Conservation (phyloP, 2,113 vertebrate genomes). For the Beaufortia kweichowensis region DNA sequence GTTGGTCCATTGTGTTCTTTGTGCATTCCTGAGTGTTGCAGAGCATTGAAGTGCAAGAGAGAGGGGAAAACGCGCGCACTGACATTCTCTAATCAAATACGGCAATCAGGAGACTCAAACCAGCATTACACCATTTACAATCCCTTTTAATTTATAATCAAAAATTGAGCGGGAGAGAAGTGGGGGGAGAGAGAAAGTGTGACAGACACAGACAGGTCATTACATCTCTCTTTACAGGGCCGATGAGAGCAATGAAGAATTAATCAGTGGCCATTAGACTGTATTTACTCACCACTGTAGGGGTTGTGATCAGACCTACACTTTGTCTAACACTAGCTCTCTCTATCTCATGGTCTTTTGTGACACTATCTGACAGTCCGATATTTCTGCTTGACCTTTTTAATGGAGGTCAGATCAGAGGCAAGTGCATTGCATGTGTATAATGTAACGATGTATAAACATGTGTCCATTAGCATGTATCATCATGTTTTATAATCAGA, state of each 20-base stretch:
- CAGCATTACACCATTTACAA: constrained; percentile 92
- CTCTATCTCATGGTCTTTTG: constrained; percentile 21
- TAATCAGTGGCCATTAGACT: constrained; percentile 99
- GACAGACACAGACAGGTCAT: constrained; percentile 79
- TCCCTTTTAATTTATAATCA: constrained; percentile 98
- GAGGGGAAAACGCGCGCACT: constrained; percentile 71
- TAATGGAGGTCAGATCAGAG: constrained; percentile 55
- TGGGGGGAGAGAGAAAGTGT: constrained; percentile 63
- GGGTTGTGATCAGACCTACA: constrained; percentile 65
- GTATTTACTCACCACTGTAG: constrained; percentile 78
- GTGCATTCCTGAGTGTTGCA: constrained; percentile 64
- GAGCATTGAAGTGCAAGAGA: constrained; percentile 62
- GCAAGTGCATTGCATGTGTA: constrained; percentile 29
- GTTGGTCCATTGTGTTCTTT: constrained; percentile 72
- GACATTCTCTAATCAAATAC: constrained; percentile 83
- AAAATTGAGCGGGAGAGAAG: constrained; percentile 87
- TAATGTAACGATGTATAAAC: not conserved
- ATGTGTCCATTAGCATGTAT: not conserved
- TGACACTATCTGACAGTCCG: constrained; percentile 53
- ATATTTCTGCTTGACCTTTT: constrained; percentile 55
- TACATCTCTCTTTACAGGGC: constrained; percentile 92
- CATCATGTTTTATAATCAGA: not conserved
- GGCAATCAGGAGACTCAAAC: constrained; percentile 89
- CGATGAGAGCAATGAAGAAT: constrained; percentile 98
- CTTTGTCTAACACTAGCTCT: constrained; percentile 52